Conservation (phyloP, 1,140 invertebrate genomes). For the Philopotamus ludificatus region DNA sequence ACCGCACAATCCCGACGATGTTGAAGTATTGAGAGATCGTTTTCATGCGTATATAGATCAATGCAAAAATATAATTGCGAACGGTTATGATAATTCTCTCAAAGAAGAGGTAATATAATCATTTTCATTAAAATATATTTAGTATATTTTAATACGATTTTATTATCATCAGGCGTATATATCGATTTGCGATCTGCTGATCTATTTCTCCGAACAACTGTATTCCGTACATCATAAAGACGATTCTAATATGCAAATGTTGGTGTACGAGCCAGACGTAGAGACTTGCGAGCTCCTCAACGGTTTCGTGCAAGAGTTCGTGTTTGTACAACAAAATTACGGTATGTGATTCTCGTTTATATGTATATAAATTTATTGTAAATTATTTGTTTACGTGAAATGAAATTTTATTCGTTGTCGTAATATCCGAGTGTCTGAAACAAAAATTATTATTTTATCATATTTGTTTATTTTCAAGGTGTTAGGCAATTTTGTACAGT, state of each 20-base stretch:
- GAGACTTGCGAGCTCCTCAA: slow-evolving; percentile 81
- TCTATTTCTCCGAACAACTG: slow-evolving; percentile 92
- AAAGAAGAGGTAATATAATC: slow-evolving; percentile 56
- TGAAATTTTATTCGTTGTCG: too few species aligned
- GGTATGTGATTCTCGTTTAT: slow-evolving; percentile 49
- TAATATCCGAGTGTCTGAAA: too few species aligned
- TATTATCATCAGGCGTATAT: slow-evolving; percentile 74
- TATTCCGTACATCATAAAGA: slow-evolving; percentile 53
- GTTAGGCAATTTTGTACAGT: background rate
- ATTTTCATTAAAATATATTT: background rate
- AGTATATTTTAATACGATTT: slow-evolving; percentile 4
- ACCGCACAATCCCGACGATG: slow-evolving; percentile 55
- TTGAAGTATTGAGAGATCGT: slow-evolving; percentile 62
- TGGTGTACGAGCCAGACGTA: slow-evolving; percentile 82
- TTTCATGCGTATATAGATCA: slow-evolving; percentile 73
- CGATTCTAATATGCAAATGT: slow-evolving; percentile 63
- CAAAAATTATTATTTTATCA: too few species aligned
- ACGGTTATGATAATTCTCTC: slow-evolving; percentile 55
- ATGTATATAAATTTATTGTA: background rate
- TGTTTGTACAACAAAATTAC: slow-evolving; percentile 87
- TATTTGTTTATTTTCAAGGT: background rate
- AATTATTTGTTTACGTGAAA: background rate
- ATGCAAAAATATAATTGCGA: slow-evolving; percentile 68
- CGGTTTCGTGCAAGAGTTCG: slow-evolving; percentile 89
- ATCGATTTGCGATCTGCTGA: slow-evolving; percentile 90